phyloP scores from a whole-genome alignment of 53 echinoderm and acorn worm genomes.

The Actinopyga echinites region DNA sequence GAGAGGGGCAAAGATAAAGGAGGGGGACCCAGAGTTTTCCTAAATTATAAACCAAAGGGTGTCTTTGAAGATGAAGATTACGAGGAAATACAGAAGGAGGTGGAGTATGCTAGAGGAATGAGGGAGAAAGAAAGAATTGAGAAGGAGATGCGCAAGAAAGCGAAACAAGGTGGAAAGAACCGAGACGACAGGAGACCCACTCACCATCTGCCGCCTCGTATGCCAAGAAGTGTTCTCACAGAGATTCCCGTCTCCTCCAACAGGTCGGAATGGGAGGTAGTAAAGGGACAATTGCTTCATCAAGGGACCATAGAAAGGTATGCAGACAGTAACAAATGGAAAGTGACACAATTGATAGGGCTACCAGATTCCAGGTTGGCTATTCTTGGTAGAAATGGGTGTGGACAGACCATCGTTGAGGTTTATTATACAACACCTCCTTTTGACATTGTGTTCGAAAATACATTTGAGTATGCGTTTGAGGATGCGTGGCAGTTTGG shows the following conservation, averaged over 20 bases:
- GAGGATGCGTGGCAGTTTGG: slow-evolving; percentile 29
- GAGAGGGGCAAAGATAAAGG: no score
- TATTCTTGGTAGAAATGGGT: slow-evolving; percentile 20
- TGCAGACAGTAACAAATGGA: background rate
- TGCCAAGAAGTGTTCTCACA: no score
- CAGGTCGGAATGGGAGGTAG: background rate
- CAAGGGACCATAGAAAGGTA: background rate
- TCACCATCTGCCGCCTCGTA: no score
- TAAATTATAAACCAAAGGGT: no score
- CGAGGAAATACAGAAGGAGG: no score
- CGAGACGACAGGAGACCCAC: no score
- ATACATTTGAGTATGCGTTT: background rate
- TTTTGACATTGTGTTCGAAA: background rate
- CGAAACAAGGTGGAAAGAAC: no score
- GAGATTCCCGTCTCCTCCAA: background rate
- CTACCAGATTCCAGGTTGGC: background rate
- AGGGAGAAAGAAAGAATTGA: no score
- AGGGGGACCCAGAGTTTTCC: no score
- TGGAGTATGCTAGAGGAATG: no score
- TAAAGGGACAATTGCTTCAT: background rate
- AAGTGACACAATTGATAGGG: background rate
- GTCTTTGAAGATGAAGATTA: no score
- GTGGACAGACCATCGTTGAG: background rate
- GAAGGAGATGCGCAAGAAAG: no score
- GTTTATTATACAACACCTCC: background rate